A percentile compares a stretch with the other conserved stretches of the same genome.
These are phyloP conservation scores for Lasioglossum zephyrum DNA, from an alignment of 2,888 invertebrate genomes.

Conservation along the genomic window DNA sequence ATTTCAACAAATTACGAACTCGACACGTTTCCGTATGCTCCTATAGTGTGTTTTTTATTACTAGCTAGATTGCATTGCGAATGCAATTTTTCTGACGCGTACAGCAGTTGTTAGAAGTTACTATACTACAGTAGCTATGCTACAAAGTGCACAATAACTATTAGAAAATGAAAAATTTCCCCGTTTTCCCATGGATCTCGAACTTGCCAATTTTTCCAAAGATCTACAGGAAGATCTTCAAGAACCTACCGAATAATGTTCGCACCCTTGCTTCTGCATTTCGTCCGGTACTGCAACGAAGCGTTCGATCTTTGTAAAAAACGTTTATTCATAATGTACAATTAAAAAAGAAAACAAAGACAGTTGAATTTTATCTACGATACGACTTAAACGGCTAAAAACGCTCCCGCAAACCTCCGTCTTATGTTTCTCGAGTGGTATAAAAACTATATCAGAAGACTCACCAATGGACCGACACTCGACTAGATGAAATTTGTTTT, in stretches of 20 bases:
- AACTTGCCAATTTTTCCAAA: background rate
- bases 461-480: slow-evolving; percentile 46
- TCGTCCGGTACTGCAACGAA: background rate
- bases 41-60: too few species aligned
- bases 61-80: background rate
- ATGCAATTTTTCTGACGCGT: background rate
- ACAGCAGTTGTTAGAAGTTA: background rate
- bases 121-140: background rate
- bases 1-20: background rate
- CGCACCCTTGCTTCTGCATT: background rate
- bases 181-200: background rate
- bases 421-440: slow-evolving; percentile 17
- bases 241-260: background rate
- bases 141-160: background rate
- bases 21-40: too few species aligned
- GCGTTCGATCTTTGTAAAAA: slow-evolving; percentile 53
- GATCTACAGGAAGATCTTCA: background rate
- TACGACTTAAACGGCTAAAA: slow-evolving; percentile 58
- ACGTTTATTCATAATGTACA: slow-evolving; percentile 73
- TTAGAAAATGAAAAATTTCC: background rate
- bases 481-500: slow-evolving; percentile 43
- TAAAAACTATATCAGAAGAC: slow-evolving; percentile 32
- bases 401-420: slow-evolving; percentile 47
- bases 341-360: slow-evolving; percentile 68
- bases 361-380: slow-evolving; percentile 37